phyloP scores from a whole-genome alignment of 37 sponge, comb jelly and placozoan genomes.

The Mnemiopsis leidyi region DNA sequence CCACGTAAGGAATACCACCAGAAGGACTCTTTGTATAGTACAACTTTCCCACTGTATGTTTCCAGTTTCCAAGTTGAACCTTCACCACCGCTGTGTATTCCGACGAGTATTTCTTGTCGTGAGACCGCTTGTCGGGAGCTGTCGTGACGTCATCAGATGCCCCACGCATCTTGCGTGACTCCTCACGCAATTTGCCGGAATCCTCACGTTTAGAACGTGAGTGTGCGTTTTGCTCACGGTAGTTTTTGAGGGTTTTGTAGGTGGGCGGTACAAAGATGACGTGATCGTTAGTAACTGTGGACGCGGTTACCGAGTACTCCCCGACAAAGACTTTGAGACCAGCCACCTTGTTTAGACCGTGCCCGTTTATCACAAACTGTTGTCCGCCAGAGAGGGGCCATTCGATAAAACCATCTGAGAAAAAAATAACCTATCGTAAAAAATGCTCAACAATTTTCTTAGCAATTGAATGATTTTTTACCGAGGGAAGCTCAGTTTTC shows the following conservation, averaged over 20 bases:
- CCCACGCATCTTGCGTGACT: slow-evolving; percentile 7
- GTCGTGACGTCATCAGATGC: not conserved
- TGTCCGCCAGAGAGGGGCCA: slow-evolving; percentile 46
- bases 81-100: slow-evolving; percentile 8
- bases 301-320: not conserved
- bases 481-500: not conserved
- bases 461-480: too few relatives aligned
- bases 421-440: too few relatives aligned
- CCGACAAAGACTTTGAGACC: slow-evolving; percentile 10
- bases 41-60: not conserved
- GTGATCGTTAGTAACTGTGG: not conserved
- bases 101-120: not conserved
- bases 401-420: slow-evolving; percentile 12
- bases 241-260: not conserved
- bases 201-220: not conserved
- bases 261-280: slow-evolving; percentile 23
- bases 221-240: not conserved
- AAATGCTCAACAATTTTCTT: too few relatives aligned
- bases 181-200: not conserved
- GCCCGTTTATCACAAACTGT: slow-evolving; percentile 24
- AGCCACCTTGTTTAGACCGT: not conserved
- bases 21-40: not conserved
- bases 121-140: not conserved
- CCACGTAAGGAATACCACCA: slow-evolving; percentile 53
- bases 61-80: slow-evolving; percentile 36